Percentiles rank a stretch among this genome's conserved stretches.
phyloP scores from a whole-genome alignment of 2,113 vertebrate genomes.

The Diadophis punctatus region DNA sequence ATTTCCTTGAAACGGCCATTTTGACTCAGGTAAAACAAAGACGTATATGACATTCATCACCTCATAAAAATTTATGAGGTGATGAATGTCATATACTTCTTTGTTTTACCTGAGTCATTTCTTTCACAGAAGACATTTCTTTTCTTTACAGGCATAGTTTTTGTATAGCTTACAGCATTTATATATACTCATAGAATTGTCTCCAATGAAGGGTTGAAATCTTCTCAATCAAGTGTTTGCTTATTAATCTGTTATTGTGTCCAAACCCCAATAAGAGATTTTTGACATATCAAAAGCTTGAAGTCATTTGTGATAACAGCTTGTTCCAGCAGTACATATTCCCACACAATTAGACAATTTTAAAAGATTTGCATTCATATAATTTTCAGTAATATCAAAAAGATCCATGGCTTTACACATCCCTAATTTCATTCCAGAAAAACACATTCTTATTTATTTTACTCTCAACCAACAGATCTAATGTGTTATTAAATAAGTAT shows the following conservation, averaged over 20 bases:
- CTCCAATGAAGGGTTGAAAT: neutral
- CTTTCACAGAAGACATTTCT: neutral
- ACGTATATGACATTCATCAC: neutral
- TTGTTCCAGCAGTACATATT: neutral
- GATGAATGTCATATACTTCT: no score
- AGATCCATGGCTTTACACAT: neutral
- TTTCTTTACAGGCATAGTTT: neutral
- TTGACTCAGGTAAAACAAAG: neutral
- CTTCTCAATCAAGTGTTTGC: neutral
- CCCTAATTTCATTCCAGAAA: neutral
- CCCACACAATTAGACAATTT: neutral
- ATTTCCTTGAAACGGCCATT: neutral
- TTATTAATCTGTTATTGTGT: neutral
- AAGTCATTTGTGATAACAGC: neutral
- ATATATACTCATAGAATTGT: neutral
- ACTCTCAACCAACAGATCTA: neutral
- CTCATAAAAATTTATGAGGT: no score
- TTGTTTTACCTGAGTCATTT: no score
- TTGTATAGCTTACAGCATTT: neutral
- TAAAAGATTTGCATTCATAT: neutral
- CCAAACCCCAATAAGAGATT: neutral
- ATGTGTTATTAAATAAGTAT: neutral
- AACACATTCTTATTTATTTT: neutral
- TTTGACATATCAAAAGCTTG: neutral
- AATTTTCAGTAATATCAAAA: neutral